Evolutionary conservation across 2,888 invertebrate species (phyloP).

Genomic region (Meganola albula): DNA sequence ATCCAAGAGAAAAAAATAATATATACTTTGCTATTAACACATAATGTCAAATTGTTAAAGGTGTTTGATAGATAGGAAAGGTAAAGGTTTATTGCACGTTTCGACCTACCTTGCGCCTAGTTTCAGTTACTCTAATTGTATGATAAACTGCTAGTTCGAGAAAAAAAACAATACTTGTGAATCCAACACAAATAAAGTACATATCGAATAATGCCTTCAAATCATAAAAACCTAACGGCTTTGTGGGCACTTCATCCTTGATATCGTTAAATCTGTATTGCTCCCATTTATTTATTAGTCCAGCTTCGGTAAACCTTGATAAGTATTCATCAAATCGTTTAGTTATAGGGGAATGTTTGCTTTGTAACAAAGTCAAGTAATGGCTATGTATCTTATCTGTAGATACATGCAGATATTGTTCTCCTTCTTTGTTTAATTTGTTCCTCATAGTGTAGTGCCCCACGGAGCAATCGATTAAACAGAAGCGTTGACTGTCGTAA

Average conservation of each 20-base stretch:
- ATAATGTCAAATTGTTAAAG: too few species aligned
- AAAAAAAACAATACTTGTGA: slow-evolving; percentile 41
- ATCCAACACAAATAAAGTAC: slow-evolving; percentile 33
- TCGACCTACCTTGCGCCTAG: too few species aligned
- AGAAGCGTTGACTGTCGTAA: slow-evolving; percentile 53
- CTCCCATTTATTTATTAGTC: slow-evolving; percentile 66
- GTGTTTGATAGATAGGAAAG: too few species aligned
- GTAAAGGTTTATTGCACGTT: too few species aligned
- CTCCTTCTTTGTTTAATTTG: slow-evolving; percentile 50
- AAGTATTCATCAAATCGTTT: slow-evolving; percentile 47
- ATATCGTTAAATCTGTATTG: slow-evolving; percentile 52
- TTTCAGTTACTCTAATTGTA: too few species aligned
- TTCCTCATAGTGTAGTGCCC: slow-evolving; percentile 53
- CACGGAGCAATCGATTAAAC: slow-evolving; percentile 62
- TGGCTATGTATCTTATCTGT: slow-evolving; percentile 61
- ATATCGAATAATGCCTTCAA: slow-evolving; percentile 50
- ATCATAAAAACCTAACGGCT: slow-evolving; percentile 47
- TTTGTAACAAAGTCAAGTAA: slow-evolving; percentile 51
- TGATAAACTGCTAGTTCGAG: slow-evolving; percentile 39
- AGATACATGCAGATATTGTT: slow-evolving; percentile 62
- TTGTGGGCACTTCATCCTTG: slow-evolving; percentile 50
- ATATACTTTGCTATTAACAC: too few species aligned
- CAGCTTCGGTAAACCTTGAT: slow-evolving; percentile 53
- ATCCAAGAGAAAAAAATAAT: too few species aligned
- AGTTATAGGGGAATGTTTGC: slow-evolving; percentile 52